Percentiles rank a stretch among this genome's conserved stretches.
These are phyloP conservation scores for Plectrocnemia conspersa DNA, from an alignment of 1,140 invertebrate species.

Conservation along the genomic window DNA sequence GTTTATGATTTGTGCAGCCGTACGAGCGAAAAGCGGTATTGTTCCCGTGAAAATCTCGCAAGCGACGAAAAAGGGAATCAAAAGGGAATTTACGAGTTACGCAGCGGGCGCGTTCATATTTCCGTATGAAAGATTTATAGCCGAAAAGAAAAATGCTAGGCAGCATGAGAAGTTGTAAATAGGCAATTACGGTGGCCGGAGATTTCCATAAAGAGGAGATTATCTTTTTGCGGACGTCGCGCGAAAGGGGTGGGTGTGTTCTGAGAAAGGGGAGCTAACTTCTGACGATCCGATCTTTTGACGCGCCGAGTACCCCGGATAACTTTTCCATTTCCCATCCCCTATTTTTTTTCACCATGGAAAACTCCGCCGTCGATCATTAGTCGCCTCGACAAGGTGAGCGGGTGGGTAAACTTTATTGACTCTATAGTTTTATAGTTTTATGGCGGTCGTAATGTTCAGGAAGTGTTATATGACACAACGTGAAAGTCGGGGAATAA, in stretches of 20 bases:
- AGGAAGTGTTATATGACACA: no score
- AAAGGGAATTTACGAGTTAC: not conserved
- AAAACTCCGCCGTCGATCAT: no score
- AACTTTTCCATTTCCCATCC: no score
- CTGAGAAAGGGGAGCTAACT: constrained; percentile 8
- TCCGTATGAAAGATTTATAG: no score
- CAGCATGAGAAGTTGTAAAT: constrained; percentile 5
- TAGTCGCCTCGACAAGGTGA: no score
- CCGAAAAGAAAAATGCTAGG: no score
- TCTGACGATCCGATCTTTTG: constrained; percentile 27
- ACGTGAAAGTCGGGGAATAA: no score
- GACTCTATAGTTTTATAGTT: no score
- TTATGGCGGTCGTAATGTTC: no score
- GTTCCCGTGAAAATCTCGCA: not conserved
- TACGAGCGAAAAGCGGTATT: not conserved
- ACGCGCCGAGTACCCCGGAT: constrained; percentile 25
- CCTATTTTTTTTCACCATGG: no score
- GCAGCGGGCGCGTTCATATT: not conserved
- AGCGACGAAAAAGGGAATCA: not conserved
- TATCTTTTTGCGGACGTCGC: not conserved
- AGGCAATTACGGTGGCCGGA: not conserved
- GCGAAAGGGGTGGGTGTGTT: not conserved
- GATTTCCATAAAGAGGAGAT: not conserved
- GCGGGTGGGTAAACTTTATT: no score
- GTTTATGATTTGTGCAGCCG: no score